Conservation (phyloP, 2,888 invertebrate species). For the Volucella inflata region DNA sequence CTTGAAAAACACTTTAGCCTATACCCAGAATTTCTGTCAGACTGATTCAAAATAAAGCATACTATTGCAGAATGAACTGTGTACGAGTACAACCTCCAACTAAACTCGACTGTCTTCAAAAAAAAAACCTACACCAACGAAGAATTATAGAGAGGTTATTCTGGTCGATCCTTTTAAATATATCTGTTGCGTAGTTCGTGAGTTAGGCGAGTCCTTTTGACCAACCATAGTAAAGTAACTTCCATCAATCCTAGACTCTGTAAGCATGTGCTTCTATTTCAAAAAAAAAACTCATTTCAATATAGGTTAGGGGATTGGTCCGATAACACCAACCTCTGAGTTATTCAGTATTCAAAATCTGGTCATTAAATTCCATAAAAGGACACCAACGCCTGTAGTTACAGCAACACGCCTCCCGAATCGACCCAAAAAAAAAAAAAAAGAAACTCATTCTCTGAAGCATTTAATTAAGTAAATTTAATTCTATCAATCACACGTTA, state of each 20-base stretch:
- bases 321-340: conserved; percentile 13
- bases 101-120: no score
- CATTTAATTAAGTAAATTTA: conserved; percentile 71
- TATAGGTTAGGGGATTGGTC: conserved; percentile 47
- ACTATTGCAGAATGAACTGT: no score
- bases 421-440: conserved; percentile 19
- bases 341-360: conserved; percentile 35
- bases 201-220: background rate
- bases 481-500: conserved; percentile 70
- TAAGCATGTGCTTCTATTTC: background rate
- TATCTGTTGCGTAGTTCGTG: conserved; percentile 18
- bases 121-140: no score
- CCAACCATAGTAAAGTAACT: background rate
- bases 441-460: background rate
- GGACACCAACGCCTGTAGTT: conserved; percentile 1
- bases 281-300: conserved; percentile 14
- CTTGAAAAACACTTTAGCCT: no score
- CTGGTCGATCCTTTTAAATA: no score
- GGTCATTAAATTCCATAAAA: conserved; percentile 38
- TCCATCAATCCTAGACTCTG: background rate
- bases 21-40: no score
- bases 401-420: conserved; percentile 37
- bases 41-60: no score
- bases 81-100: no score
- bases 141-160: no score